These are phyloP conservation scores for Muraenolepis orangiensis DNA, from an alignment of 2,797 vertebrate genomes.

Conservation along the genomic window DNA sequence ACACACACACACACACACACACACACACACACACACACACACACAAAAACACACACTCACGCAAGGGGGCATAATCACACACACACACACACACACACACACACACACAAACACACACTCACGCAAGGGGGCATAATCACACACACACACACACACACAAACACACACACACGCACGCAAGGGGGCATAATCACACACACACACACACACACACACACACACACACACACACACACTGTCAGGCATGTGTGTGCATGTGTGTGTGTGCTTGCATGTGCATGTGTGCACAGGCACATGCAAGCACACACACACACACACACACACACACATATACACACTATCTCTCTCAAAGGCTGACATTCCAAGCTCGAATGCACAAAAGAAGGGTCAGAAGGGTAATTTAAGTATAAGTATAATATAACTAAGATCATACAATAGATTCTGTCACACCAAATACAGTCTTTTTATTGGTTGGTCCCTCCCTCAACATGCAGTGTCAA, in stretches of 20 bases:
- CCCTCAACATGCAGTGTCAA: background rate
- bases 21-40: constrained; percentile 20
- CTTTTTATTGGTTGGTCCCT: background rate
- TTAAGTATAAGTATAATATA: too few species aligned
- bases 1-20: constrained; percentile 18
- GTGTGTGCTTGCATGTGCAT: too few species aligned
- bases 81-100: background rate
- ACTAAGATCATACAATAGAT: background rate
- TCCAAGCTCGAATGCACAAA: background rate
- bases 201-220: background rate
- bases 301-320: background rate
- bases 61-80: background rate
- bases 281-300: background rate
- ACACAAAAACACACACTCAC: constrained; percentile 12
- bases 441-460: background rate
- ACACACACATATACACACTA: background rate
- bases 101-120: background rate
- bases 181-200: too few species aligned
- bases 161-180: background rate
- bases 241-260: too few species aligned
- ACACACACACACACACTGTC: background rate
- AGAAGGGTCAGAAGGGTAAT: too few species aligned
- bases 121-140: too few species aligned
- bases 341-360: background rate
- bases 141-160: background rate